phyloP scores from a whole-genome alignment of 2,888 invertebrate genomes.

The Argyra leucocephala region DNA sequence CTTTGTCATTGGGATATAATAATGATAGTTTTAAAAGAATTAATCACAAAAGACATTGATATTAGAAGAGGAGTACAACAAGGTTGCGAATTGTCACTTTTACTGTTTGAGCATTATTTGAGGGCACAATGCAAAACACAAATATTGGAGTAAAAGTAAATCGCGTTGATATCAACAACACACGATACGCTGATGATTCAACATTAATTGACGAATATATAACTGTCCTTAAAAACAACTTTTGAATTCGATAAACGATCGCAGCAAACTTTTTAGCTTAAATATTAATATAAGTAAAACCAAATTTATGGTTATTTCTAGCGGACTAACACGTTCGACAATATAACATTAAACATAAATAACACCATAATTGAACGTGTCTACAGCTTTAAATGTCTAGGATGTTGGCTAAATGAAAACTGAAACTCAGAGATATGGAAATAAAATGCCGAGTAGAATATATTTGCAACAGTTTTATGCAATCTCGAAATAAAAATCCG shows the following conservation, averaged over 20 bases:
- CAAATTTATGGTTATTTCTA: not conserved
- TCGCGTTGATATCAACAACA: not conserved
- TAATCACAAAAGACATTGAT: not conserved
- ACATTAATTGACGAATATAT: not conserved
- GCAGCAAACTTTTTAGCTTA: not conserved
- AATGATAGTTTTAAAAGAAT: too few species aligned
- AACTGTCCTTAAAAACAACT: not conserved
- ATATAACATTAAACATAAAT: not conserved
- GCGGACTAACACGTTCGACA: not conserved
- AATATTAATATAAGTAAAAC: not conserved
- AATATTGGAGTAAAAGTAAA: not conserved
- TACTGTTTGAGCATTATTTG: slow-evolving; percentile 11
- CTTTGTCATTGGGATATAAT: too few species aligned
- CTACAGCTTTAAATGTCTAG: not conserved
- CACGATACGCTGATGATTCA: not conserved
- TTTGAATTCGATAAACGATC: not conserved
- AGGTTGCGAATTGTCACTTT: slow-evolving; percentile 11
- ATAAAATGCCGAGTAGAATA: not conserved
- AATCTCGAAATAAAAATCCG: not conserved
- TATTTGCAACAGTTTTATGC: not conserved
- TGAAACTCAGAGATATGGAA: not conserved
- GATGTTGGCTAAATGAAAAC: not conserved
- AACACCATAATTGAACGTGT: not conserved
- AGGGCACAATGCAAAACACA: not conserved
- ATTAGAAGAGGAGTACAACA: slow-evolving; percentile 13